Conservation (phyloP, 2,113 vertebrate genomes). For the Tursiops truncatus region DNA sequence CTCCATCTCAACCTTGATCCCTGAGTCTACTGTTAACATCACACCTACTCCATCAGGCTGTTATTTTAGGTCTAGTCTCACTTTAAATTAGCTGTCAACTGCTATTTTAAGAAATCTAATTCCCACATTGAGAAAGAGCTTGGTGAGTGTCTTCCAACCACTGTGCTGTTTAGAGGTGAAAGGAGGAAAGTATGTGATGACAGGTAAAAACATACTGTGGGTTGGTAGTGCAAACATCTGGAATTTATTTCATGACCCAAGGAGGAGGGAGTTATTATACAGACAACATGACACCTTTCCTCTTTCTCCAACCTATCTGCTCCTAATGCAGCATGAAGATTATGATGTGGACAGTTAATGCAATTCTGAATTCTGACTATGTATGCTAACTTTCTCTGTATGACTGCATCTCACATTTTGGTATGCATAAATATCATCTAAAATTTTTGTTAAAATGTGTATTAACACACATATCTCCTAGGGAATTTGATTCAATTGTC, state of each 20-base stretch:
- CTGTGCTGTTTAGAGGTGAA: background rate
- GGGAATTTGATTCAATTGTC: background rate
- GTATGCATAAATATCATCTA: background rate
- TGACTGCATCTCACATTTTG: background rate
- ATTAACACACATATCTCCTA: background rate
- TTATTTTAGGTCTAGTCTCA: background rate
- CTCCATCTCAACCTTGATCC: background rate
- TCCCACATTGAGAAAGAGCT: background rate
- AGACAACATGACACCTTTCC: background rate
- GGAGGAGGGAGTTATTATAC: background rate
- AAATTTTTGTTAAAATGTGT: background rate
- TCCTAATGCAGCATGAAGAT: background rate
- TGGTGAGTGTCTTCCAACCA: background rate
- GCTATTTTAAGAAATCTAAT: background rate
- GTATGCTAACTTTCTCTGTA: background rate
- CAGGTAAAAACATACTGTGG: background rate
- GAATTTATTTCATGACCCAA: background rate
- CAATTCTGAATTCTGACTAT: background rate
- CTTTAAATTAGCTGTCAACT: background rate
- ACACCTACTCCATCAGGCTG: background rate
- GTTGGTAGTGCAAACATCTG: background rate
- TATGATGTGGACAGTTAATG: background rate
- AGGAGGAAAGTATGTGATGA: background rate
- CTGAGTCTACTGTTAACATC: background rate
- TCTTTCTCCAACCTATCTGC: background rate